Base-by-base conservation (phyloP, 2,888 invertebrate genomes). In the Cacoxenus indagator region DNA sequence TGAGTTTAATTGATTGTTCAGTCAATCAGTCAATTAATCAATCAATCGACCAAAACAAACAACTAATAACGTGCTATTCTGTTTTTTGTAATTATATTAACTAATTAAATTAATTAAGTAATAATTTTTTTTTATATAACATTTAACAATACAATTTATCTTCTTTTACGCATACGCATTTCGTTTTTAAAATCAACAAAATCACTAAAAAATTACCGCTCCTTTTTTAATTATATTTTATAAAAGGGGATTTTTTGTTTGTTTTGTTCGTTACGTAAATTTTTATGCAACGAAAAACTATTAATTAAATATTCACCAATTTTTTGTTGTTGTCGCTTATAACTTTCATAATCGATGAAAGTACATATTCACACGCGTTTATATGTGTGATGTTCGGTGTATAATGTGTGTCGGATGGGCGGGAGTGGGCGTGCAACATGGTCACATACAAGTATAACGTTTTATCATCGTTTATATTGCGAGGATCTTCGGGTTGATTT, bases 81-180 rank as follows among this genome's bases (percentile, higher is more conserved):
- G 51, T 45, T 61, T 68, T 64, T 73, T 68, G 74, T 83, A 77
- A 81, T 76, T 80, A 81, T 79, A 78, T 82, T 74, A 80, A 79
- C 43, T 83, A 82, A 82, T 82, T 82, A 78, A 82, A 76, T 78
- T 76, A 70, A 26, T n/a, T 43, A 75, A 22, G 51, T 64, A 19
- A 11, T 43, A 59, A 61, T 48, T 59, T 43, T 81, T 67, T 66
- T 46, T 54, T 37, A 29, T 57, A 74, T 78, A 70, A 70, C 75
- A 64, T 74, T 73, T 73, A 72, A 81, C 74, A 77, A 57, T 66
- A 46, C 14, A 27, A 22, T 64, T 64, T 46, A 8, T 51, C 26
- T 64, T 64, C 26, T 27, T 64, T 48, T 61, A 61, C 37, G n/a
- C n/a, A n/a, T n/a, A n/a, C 27, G 24, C 37, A 61, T 31, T 61